phyloP scores from a whole-genome alignment of 1,140 invertebrate species.

The Scylla paramamosain region DNA sequence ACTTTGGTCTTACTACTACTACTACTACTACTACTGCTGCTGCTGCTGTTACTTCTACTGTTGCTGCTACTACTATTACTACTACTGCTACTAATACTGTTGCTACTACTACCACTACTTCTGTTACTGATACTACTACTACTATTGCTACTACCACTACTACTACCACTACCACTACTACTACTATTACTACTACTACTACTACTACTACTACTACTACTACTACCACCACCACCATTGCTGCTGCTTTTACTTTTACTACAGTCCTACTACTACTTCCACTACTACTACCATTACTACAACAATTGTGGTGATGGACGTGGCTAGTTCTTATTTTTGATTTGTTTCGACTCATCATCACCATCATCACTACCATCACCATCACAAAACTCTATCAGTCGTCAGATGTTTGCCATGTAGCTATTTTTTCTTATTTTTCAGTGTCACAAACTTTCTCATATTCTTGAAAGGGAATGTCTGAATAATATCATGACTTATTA shows the following conservation, averaged over 20 bases:
- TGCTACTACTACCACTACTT: conserved; percentile 12
- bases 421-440: no score
- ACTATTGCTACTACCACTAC: not conserved
- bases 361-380: not conserved
- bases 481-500: no score
- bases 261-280: not conserved
- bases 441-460: no score
- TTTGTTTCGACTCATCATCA: no score
- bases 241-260: not conserved
- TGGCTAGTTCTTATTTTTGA: no score
- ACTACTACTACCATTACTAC: conserved; percentile 1
- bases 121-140: not conserved
- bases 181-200: not conserved
- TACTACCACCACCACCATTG: not conserved
- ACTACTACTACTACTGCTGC: not conserved
- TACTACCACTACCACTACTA: not conserved
- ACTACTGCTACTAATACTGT: not conserved
- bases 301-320: not conserved
- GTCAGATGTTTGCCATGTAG: no score
- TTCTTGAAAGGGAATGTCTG: no score
- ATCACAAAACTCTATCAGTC: no score
- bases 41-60: not conserved
- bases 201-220: conserved; percentile 15
- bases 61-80: not conserved
- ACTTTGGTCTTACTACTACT: not conserved